Conservation (phyloP, 2,113 vertebrate genomes). For the Sisor rabdophorus region DNA sequence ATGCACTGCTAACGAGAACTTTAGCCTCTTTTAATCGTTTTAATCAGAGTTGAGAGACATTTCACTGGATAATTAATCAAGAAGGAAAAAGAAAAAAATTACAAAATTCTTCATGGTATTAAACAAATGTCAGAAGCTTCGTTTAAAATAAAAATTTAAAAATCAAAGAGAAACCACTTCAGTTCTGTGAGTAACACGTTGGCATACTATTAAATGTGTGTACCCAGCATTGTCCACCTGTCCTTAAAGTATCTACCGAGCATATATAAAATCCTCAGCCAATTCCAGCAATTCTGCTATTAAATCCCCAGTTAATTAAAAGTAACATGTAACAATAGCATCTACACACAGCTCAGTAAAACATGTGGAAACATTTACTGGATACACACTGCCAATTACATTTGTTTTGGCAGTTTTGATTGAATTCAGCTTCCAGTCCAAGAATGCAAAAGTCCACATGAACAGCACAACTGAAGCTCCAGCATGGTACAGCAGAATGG, state of each 20-base stretch:
- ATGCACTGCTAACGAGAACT: slow-evolving; percentile 56
- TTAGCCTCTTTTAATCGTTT: slow-evolving; percentile 70
- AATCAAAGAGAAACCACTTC: slow-evolving; percentile 20
- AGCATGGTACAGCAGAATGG: slow-evolving; percentile 62
- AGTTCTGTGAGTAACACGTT: slow-evolving; percentile 70
- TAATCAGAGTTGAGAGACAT: slow-evolving; percentile 67
- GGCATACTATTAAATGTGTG: slow-evolving; percentile 73
- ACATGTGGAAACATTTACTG: slow-evolving; percentile 35
- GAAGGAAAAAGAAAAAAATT: slow-evolving; percentile 58
- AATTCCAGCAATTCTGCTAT: slow-evolving; percentile 40
- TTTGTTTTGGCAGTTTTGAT: slow-evolving; percentile 33
- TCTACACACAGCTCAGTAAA: slow-evolving; percentile 35
- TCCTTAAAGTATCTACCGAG: slow-evolving; percentile 73
- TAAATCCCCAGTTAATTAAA: slow-evolving; percentile 22
- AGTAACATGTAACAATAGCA: slow-evolving; percentile 37
- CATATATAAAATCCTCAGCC: slow-evolving; percentile 61
- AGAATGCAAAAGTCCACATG: slow-evolving; percentile 66
- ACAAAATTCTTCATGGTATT: slow-evolving; percentile 74
- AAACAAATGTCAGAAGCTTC: slow-evolving; percentile 75
- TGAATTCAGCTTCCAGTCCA: slow-evolving; percentile 57
- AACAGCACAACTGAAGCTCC: slow-evolving; percentile 68
- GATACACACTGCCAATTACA: slow-evolving; percentile 31
- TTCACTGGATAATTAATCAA: slow-evolving; percentile 67
- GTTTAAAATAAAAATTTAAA: slow-evolving; percentile 64
- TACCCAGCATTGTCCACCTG: slow-evolving; percentile 70